Base-by-base conservation (phyloP, 2,113 vertebrate genomes). In the Oreochromis aureus region DNA sequence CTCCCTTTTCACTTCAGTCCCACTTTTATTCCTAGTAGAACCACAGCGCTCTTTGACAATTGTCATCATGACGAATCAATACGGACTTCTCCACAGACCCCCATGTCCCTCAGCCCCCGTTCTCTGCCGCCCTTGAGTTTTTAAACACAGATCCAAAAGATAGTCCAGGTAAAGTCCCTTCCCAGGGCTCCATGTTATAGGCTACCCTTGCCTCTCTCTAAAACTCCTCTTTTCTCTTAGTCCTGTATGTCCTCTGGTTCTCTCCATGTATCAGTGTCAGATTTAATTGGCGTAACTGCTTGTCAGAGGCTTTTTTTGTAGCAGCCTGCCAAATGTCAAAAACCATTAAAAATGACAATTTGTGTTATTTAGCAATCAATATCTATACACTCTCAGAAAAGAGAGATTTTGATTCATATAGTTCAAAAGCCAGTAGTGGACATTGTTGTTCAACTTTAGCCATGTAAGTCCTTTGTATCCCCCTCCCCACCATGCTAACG, bases 61-160 rank as follows among this genome's bases (percentile, higher is more conserved):
- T 88, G 93, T 93, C 94, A 94, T 95, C 91, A 93, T 94, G 91
- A 92, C 85, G 27, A 95, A 95, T 96, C 94, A 94, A 93, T 96
- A 94, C 71, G 58, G 91, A 90, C 87, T 91, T 78, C 89, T 92
- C 92, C 81, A 81, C 89, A 88, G 66, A 85, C 63, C 4, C 39
- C 32, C 22, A 6, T 80, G 36, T 46, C 56, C 51, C 22, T 34
- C 56, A 63, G 34, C 53, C 10, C 55, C 27, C 24, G 48, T 51
- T 53, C 80, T 46, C 34, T 48, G 80, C 84, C 79, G 63, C 83
- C 92, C 92, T 91, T 91, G 86, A 94, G 88, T 89, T 94, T 93
- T 90, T 89, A 93, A 91, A 93, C 83, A 91, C 83, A 82, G 85
- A 92, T 93, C 91, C 84, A 56, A 53, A 59, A 82, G 89, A 91